Conservation (phyloP, 2,113 vertebrate genomes). For the Semicossyphus pulcher region DNA sequence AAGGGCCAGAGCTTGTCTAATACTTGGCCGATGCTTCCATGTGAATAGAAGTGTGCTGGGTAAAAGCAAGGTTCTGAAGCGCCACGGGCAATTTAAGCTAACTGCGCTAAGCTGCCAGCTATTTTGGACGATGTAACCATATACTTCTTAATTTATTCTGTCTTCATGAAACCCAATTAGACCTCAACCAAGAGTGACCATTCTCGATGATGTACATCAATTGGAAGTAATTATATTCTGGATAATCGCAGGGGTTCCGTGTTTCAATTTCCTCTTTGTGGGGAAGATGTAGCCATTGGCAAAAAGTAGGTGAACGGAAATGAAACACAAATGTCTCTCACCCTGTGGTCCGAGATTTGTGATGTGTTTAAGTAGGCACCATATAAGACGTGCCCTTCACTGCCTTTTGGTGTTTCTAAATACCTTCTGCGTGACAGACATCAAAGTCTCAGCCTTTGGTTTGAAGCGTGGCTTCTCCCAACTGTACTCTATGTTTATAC, state of each 20-base stretch:
- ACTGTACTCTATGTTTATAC: conserved; percentile 29
- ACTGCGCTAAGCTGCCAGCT: conserved; percentile 1
- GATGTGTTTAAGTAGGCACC: conserved; percentile 47
- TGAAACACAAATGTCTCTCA: conserved; percentile 76
- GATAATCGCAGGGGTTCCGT: conserved; percentile 54
- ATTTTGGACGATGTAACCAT: conserved; percentile 26
- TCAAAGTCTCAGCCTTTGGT: background rate
- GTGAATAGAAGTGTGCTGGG: conserved; percentile 14
- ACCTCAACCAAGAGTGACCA: conserved; percentile 25
- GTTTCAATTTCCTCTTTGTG: conserved; percentile 72
- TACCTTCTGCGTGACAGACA: conserved; percentile 7
- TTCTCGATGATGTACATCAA: conserved; percentile 24
- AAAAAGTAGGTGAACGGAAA: conserved; percentile 66
- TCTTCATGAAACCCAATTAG: conserved; percentile 46
- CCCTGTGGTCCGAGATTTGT: conserved; percentile 46
- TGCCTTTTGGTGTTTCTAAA: conserved; percentile 20
- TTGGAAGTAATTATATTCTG: conserved; percentile 56
- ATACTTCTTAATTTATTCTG: conserved; percentile 41
- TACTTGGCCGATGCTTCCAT: background rate
- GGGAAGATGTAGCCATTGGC: conserved; percentile 47
- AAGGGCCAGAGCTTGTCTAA: conserved; percentile 27
- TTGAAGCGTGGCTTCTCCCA: conserved; percentile 5
- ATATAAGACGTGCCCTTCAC: conserved; percentile 38
- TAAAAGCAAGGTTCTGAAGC: conserved; percentile 30
- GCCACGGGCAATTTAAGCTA: conserved; percentile 13